phyloP scores from a whole-genome alignment of 2,113 vertebrate genomes.

The Chamaea fasciata region DNA sequence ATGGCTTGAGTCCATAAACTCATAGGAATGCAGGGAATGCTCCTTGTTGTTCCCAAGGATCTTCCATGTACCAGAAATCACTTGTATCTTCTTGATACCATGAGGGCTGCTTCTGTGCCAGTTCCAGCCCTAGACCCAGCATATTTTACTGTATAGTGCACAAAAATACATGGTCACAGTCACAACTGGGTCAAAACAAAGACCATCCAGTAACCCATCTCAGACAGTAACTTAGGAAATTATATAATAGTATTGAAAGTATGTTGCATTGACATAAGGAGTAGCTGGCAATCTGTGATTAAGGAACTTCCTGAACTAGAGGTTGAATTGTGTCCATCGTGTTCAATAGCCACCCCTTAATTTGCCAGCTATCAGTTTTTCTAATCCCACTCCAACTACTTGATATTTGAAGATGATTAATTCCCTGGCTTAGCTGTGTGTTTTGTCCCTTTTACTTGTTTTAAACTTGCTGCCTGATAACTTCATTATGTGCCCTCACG shows the following conservation, averaged over 20 bases:
- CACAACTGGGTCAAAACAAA: neutral
- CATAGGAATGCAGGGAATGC: neutral
- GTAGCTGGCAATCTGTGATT: neutral
- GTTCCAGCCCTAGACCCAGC: neutral
- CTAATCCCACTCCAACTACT: neutral
- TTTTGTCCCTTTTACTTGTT: neutral
- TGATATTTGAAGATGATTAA: neutral
- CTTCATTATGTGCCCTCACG: neutral
- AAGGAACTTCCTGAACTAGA: neutral
- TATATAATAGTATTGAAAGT: neutral
- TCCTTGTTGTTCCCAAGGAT: neutral
- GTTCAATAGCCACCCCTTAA: neutral
- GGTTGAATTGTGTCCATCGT: neutral
- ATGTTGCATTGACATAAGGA: neutral
- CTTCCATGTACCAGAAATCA: fast-evolving
- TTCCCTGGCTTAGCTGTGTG: fast-evolving
- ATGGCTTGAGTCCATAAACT: neutral
- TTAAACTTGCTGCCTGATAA: neutral
- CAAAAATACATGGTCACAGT: neutral
- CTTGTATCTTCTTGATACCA: neutral
- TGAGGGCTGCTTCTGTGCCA: neutral
- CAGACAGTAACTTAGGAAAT: neutral
- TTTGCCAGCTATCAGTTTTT: neutral
- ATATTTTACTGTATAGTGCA: neutral
- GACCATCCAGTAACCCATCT: neutral